Evolutionary conservation across 2,113 vertebrate species (phyloP).

Genomic region (Grallaria varia): DNA sequence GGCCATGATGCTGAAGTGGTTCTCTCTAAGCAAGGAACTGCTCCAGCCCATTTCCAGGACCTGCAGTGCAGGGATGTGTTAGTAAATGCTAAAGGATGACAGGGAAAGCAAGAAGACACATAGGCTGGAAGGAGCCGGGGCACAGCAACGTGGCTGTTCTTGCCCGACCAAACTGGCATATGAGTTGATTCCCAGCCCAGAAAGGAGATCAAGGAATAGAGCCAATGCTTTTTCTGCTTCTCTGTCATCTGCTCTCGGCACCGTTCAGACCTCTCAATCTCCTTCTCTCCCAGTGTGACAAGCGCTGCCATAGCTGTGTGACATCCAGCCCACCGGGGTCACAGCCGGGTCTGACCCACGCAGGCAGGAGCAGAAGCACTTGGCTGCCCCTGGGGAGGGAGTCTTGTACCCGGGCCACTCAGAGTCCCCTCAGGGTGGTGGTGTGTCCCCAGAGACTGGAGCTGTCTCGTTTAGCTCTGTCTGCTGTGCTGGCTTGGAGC

Average conservation of each 20-base stretch:
- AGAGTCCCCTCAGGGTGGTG: not conserved
- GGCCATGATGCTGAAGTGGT: not conserved
- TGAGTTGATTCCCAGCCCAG: conserved; percentile 35
- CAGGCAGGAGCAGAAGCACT: accelerated
- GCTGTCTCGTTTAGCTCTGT: not conserved
- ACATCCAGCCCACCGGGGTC: not conserved
- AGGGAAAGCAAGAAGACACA: not conserved
- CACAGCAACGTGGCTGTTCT: not conserved
- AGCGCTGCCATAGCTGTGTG: accelerated
- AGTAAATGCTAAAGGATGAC: not conserved
- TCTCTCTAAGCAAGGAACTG: not conserved
- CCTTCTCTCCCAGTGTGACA: not conserved
- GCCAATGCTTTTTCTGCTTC: not conserved
- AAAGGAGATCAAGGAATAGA: conserved; percentile 2
- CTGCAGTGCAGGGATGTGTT: not conserved
- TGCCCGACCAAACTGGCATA: conserved; percentile 11
- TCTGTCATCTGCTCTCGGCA: not conserved
- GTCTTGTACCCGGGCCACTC: not conserved
- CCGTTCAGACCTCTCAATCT: conserved; percentile 16
- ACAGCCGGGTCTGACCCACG: not conserved
- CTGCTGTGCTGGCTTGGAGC: not conserved
- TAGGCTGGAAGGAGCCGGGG: not conserved
- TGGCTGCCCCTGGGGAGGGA: not conserved
- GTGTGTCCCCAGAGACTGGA: not conserved
- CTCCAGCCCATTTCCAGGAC: not conserved